Evolutionary conservation across 2,113 vertebrate genomes (phyloP), one percentile per base, ranked within the genome.

Genomic region (Gallinago undulata): DNA sequence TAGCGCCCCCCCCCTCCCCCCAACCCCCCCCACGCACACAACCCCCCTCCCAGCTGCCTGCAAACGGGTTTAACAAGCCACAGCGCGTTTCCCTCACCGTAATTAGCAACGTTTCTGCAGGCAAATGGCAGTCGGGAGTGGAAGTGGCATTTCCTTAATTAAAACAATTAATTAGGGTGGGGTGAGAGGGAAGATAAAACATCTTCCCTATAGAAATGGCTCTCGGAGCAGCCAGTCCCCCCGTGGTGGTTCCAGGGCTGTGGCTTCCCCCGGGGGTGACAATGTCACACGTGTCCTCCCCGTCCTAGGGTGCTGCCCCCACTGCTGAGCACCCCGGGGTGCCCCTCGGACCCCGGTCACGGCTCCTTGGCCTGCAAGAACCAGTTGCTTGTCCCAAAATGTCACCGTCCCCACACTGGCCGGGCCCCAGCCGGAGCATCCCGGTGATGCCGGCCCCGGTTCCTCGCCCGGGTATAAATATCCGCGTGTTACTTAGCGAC

Each of bases 121-220:
- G 96, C 93, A 96, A 96, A 95, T 79, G 89, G 92, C 95, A 94
- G 96, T 94, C 89, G 62, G 84, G 87, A 97, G 93, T 79, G 92
- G 76, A 97, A 94, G 91, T 84, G 92, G 89, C 89, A 55, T 96
- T 96, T 95, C 92, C 93, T 96, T 97, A 97, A 97, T 97, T 97
- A 97, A 97, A 97, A 96, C 95, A 97, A 97, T 97, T 97, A 94
- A 94, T 97, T 94, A 95, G 91, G 93, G 93, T 87, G 90, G 77
- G 87, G 93, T 41, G 92, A 95, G 87, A 91, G 89, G 63, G 66
- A 74, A 91, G 74, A 82, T 24, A 51, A 87, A 91, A 50, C 64
- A 33, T 31, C 30, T 86, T 85, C 79, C 81, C 92, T 37, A 7
- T 5, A 17, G 72, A 62, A 86, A 66, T 4, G 33, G 33, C 31